Evolutionary conservation across 2,797 vertebrate species (phyloP), one percentile per base, ranked within the genome.

Genomic region (Acropternis orthonyx): DNA sequence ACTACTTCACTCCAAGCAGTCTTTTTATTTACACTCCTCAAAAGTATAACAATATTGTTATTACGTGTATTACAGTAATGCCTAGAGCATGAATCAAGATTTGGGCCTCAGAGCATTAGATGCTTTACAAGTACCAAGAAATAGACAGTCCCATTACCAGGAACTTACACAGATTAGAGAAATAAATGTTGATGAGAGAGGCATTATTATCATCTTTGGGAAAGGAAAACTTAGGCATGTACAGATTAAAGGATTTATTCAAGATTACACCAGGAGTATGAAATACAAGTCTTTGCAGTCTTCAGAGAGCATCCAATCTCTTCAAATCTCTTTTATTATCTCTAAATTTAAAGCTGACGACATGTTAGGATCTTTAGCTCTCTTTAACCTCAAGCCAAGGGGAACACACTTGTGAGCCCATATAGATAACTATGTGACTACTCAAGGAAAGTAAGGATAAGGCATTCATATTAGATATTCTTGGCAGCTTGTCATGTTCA

Each of bases 361-460:
- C n/a, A 32, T 18, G 6, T 8, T 48, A 88, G 44, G 21, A 62
- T 52, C n/a, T 68, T 73, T 63, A 58, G 4, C 18, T 78, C 17
- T 62, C 55, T 16, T 59, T 74, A 37, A 32, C 16, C 32, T 67
- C 39, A 58, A 43, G 14, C 15, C 30, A 48, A 85, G 5, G 24
- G 7, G 65, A 80, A 9, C 13, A 72, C 5, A n/a, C 9, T 58
- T 37, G 6, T 44, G 20, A 28, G 12, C 39, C 72, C 1, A 0
- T 58, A 15, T 10, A 54, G 34, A 34, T 73, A 88, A 49, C 12
- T 37, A 20, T n/a, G 24, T 55, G 43, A 48, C 76, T 77, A 56
- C 9, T 80, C 18, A 65, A 0, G 1, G 34, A 55, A 80, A 54
- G 21, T 8, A 88, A 26, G 36, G 18, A 21, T 43, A 69, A 11